These are phyloP conservation scores for Oryctes rhinoceros DNA, from an alignment of 1,140 invertebrate genomes.

Conservation along the genomic window DNA sequence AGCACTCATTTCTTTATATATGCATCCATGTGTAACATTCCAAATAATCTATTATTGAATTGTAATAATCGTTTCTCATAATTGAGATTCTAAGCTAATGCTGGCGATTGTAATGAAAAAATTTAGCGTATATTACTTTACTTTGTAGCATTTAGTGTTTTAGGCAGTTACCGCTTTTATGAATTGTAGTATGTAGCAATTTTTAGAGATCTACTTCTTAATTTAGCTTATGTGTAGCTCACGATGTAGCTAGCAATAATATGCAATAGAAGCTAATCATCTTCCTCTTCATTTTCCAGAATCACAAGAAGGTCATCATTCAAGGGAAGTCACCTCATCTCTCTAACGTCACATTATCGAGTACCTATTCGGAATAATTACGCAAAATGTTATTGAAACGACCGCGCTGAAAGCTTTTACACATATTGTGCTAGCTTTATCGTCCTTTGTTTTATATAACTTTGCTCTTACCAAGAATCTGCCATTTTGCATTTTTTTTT, in stretches of 20 bases:
- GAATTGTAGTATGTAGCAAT: too few relatives aligned
- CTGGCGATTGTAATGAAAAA: too few relatives aligned
- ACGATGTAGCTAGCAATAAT: slow-evolving; percentile 29
- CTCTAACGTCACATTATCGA: slow-evolving; percentile 20
- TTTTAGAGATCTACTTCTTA: too few relatives aligned
- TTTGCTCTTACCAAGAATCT: neutral
- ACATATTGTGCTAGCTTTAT: slow-evolving; percentile 42
- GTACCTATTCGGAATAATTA: slow-evolving; percentile 12
- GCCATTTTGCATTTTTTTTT: neutral
- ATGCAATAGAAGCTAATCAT: slow-evolving; percentile 15
- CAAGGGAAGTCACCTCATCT: neutral
- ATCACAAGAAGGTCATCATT: slow-evolving; percentile 1
- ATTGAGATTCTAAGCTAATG: too few relatives aligned
- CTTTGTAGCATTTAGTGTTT: too few relatives aligned
- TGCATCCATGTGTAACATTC: too few relatives aligned
- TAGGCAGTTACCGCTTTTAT: too few relatives aligned
- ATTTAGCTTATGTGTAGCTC: neutral
- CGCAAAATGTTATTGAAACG: neutral
- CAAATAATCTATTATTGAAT: too few relatives aligned
- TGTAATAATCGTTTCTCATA: too few relatives aligned
- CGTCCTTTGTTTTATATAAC: slow-evolving; percentile 7
- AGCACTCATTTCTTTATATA: too few relatives aligned
- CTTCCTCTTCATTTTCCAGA: slow-evolving; percentile 30
- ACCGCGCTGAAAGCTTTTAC: slow-evolving; percentile 24
- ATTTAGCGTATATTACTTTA: too few relatives aligned